Conservation (phyloP, 2,113 vertebrate genomes). For the Eublepharis macularius region DNA sequence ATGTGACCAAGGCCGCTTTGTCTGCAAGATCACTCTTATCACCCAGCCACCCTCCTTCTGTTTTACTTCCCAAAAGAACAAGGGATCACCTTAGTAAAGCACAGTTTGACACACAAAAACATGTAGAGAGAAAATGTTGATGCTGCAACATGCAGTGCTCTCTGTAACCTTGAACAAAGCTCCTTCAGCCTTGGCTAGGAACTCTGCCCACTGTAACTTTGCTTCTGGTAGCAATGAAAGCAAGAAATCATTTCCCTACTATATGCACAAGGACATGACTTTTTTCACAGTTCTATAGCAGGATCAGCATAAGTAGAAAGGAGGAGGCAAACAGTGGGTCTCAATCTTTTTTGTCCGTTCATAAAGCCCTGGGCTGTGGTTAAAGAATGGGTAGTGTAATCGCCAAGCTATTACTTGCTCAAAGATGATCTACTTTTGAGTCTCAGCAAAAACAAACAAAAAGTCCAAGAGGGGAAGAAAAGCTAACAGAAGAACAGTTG, state of each 20-base stretch:
- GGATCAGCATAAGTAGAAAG: neutral
- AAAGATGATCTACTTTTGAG: neutral
- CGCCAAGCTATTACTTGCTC: neutral
- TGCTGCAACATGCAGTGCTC: neutral
- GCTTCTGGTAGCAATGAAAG: too few relatives aligned
- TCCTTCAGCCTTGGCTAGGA: neutral
- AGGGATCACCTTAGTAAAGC: neutral
- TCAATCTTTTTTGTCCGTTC: neutral
- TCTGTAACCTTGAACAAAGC: neutral
- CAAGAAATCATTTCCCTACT: too few relatives aligned
- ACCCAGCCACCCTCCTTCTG: too few relatives aligned
- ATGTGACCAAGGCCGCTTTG: neutral
- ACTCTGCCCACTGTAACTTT: neutral
- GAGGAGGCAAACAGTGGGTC: neutral
- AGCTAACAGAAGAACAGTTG: neutral
- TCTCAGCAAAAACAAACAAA: neutral
- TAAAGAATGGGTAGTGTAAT: neutral
- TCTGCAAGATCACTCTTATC: too few relatives aligned
- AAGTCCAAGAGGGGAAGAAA: neutral
- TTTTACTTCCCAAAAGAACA: neutral
- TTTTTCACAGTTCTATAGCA: neutral
- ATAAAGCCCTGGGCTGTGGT: neutral
- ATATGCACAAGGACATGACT: too few relatives aligned
- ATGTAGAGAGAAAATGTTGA: neutral
- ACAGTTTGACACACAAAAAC: neutral